Evolutionary conservation across 2,113 vertebrate genomes (phyloP).

Genomic region (Meleagris gallopavo): DNA sequence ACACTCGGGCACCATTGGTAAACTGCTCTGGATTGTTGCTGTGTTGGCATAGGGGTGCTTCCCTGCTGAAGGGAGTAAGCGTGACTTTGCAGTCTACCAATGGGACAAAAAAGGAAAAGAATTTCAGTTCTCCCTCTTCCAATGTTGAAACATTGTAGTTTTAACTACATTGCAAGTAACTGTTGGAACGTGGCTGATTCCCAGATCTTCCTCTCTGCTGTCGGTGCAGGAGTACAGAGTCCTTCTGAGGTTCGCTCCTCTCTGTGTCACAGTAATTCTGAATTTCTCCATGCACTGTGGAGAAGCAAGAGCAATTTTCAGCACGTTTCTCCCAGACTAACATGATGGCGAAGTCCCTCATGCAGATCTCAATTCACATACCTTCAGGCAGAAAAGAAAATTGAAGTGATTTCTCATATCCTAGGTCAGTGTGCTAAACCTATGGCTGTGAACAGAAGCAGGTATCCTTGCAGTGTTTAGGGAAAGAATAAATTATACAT

Average conservation of each 20-base stretch:
- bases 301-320: background rate
- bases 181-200: background rate
- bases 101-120: background rate
- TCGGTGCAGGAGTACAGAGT: background rate
- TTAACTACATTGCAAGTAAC: background rate
- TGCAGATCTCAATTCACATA: background rate
- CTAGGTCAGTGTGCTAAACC: background rate
- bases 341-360: background rate
- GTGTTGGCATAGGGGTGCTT: no score
- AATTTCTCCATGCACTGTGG: background rate
- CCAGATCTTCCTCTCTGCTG: background rate
- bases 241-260: background rate
- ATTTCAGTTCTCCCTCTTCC: background rate
- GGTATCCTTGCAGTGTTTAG: background rate
- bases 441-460: background rate
- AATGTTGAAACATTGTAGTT: background rate
- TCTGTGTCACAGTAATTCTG: background rate
- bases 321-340: background rate
- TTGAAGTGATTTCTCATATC: background rate
- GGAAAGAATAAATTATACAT: background rate
- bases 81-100: background rate
- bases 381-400: constrained; percentile 25
- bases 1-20: background rate
- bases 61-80: background rate
- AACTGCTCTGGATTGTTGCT: background rate